phyloP scores from a whole-genome alignment of 1,140 invertebrate genomes.

The Achroia grisella region DNA sequence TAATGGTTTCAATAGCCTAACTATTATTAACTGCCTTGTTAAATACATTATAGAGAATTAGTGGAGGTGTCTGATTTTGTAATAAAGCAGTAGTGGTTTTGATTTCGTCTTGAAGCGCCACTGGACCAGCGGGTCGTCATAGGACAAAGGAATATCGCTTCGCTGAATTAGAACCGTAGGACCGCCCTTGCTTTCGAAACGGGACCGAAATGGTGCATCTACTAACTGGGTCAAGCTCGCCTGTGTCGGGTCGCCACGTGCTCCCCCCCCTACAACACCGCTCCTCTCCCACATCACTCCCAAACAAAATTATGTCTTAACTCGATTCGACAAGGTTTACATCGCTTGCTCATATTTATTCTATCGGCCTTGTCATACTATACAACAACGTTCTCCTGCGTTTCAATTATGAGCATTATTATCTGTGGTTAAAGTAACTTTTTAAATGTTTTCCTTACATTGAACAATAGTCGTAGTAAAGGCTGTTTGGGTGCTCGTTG shows the following conservation, averaged over 20 bases:
- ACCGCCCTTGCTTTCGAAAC: constrained; percentile 43
- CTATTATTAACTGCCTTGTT: too few relatives aligned
- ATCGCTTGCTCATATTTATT: constrained; percentile 17
- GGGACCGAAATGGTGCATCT: constrained; percentile 63
- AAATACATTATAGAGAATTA: too few relatives aligned
- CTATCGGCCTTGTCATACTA: constrained; percentile 32
- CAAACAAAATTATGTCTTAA: constrained; percentile 12
- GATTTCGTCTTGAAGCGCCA: constrained; percentile 15
- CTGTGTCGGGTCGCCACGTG: constrained; percentile 56
- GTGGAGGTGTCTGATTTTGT: too few relatives aligned
- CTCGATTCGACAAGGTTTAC: constrained; percentile 17
- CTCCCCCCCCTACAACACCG: constrained; percentile 28
- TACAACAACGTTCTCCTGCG: constrained; percentile 6
- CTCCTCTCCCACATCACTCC: background rate
- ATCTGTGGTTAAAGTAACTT: constrained; percentile 6
- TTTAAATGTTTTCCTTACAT: background rate
- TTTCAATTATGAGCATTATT: background rate
- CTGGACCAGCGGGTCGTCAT: background rate
- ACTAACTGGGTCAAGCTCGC: constrained; percentile 66
- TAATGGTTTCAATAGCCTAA: too few relatives aligned
- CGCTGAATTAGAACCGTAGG: constrained; percentile 16
- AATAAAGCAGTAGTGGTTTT: too few relatives aligned
- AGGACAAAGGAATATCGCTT: too few relatives aligned
- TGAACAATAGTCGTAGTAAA: constrained; percentile 16
- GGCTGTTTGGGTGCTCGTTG: constrained; percentile 4